Evolutionary conservation across 2,888 invertebrate species (phyloP), one percentile per base, ranked within the genome.

Genomic region (Cetonia aurata): DNA sequence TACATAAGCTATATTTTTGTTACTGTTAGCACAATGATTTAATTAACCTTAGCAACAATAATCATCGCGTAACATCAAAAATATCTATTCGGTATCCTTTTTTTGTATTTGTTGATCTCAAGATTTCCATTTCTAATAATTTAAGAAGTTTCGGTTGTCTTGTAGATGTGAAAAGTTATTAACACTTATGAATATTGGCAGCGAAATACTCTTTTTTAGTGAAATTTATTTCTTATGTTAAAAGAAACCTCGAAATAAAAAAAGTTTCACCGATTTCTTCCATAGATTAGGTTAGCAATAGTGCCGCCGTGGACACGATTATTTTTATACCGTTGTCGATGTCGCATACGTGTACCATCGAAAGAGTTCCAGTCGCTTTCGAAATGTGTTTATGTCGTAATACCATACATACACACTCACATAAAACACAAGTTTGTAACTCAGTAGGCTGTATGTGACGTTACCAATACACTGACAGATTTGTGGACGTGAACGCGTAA

Each of bases 401-500:
- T 65, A 65, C 15, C 50, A 1, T 50, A 33, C 62, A 65, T 65
- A 65, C 52, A 65, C 62, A 65, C 62, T 65, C 62, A 50, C 37
- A 65, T 65, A 65, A 65, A 65, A 65, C 62, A 65, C 62, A 65
- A 65, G 62, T 65, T 65, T 65, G 65, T 70, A 74, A 70, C 68
- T 55, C 70, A 69, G 74, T 74, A 71, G 72, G 74, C 71, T 73
- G 74, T 37, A 50, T 65, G 62, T 73, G 71, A 73, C 72, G 71
- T 73, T 74, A 73, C 70, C 57, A 74, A 66, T 68, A 71, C 67
- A 69, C 68, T 70, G 66, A 69, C 74, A 71, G 67, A 74, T 71
- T 72, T 71, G 70, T 71, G 55, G 69, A 66, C 67, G 69, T 70
- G 62, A 50, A 50, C 62, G 62, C 62, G 62, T 65, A 65, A 65